Conservation (phyloP, 2,797 vertebrate genomes). For the Caiman crocodilus region DNA sequence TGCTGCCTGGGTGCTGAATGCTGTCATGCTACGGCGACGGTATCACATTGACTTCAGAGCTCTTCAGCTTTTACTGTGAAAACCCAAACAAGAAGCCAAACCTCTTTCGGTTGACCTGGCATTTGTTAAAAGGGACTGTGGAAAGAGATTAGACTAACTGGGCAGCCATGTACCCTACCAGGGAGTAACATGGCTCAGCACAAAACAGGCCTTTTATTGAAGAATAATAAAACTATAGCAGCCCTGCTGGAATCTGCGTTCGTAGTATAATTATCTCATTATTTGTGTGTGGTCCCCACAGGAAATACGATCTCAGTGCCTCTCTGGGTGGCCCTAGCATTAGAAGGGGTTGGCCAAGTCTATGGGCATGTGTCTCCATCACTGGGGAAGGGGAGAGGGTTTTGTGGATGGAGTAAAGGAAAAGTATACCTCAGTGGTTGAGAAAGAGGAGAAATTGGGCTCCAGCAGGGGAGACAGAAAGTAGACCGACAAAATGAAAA, state of each 20-base stretch:
- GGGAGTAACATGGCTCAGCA: rapidly evolving
- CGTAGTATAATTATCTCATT: background rate
- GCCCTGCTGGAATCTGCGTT: background rate
- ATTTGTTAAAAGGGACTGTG: background rate
- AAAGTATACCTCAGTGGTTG: rapidly evolving
- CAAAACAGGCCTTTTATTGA: background rate
- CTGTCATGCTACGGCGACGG: background rate
- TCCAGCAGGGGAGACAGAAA: background rate
- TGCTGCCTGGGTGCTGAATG: rapidly evolving
- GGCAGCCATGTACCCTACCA: background rate
- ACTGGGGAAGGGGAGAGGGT: background rate
- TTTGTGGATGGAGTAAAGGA: background rate
- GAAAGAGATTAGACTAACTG: background rate
- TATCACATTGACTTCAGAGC: background rate
- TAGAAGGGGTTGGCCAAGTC: background rate
- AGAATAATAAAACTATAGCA: background rate
- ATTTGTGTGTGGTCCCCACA: background rate
- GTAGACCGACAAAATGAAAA: background rate
- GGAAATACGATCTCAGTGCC: background rate
- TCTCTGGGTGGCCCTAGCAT: background rate
- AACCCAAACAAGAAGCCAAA: rapidly evolving
- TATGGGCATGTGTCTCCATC: rapidly evolving
- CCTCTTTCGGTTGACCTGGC: background rate
- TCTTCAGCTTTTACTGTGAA: background rate
- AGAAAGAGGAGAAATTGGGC: background rate